A percentile compares a stretch with the other conserved stretches of the same genome.
These are phyloP conservation scores for Doryteuthis pealeii DNA, from an alignment of 1,140 invertebrate species.

Conservation along the genomic window DNA sequence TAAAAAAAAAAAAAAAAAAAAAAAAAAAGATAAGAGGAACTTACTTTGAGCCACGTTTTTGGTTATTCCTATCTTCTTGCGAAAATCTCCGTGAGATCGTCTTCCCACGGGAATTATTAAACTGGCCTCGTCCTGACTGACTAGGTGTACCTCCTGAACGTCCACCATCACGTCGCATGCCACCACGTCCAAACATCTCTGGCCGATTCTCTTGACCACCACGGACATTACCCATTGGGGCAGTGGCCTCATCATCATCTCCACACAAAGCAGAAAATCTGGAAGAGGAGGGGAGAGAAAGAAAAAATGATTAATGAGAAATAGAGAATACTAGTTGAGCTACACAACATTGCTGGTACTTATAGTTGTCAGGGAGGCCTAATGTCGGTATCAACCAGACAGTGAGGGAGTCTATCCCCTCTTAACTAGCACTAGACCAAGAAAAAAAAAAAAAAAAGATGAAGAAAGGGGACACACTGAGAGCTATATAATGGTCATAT, in stretches of 20 bases:
- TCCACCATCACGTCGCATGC: constrained; percentile 33
- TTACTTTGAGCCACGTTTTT: constrained; percentile 6
- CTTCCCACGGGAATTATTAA: constrained; percentile 28
- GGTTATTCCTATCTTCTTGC: background rate
- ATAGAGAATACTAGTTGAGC: too few relatives aligned
- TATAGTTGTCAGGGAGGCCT: too few relatives aligned
- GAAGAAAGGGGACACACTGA: too few relatives aligned
- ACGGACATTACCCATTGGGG: background rate
- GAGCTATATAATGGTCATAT: too few relatives aligned
- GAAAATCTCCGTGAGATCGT: background rate
- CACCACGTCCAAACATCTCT: constrained; percentile 19
- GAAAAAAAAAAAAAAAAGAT: too few relatives aligned
- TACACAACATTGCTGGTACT: too few relatives aligned
- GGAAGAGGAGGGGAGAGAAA: constrained; percentile 1
- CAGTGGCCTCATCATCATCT: constrained; percentile 32
- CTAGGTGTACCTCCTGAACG: background rate
- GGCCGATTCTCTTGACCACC: constrained; percentile 19
- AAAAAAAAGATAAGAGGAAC: background rate
- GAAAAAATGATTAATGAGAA: too few relatives aligned
- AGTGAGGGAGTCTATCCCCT: too few relatives aligned
- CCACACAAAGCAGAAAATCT: constrained; percentile 47
- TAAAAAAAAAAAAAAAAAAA: too few relatives aligned
- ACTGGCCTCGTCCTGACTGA: constrained; percentile 20
- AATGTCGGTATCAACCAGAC: too few relatives aligned
- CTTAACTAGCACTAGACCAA: too few relatives aligned